Evolutionary conservation across 1,140 invertebrate species (phyloP), one percentile per base, ranked within the genome.

Genomic region (Neodiprion pinetum): DNA sequence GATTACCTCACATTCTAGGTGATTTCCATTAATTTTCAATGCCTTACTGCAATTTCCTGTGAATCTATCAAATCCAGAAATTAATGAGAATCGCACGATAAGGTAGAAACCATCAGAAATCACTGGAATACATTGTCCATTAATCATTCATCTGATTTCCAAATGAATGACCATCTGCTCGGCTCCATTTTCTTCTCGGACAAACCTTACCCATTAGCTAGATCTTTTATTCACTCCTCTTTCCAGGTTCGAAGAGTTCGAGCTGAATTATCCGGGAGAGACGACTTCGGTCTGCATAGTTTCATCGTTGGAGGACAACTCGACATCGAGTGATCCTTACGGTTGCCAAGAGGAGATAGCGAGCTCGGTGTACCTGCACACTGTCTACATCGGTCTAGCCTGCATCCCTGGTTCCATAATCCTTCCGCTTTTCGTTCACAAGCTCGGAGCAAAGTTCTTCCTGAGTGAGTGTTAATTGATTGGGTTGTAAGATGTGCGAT

Each of bases 401-500:
- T 94, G 93, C 77, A 92, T 94, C 50, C 93, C 93, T 0, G 93
- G 93, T 0, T 93, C 93, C 61, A 88, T 94, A 66, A 93, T 92
- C 88, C 83, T 94, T 72, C 93, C 93, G 0, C 87, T 94, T 3
- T 94, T 93, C 79, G 92, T 94, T 2, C 93, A 94, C 82, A 90
- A 91, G 79, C 87, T 94, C 12, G 93, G 93, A 9, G 91, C 93
- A 9, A 94, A 94, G 83, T 94, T 94, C 84, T 94, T 94, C 86
- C 86, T 94, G 61, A 92, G 93, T 94, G 84, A 91, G 89, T 90
- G 71, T 68, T 69, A 70, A 72, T 40, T 61, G 1, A 47, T 12
- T 23, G 5, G 71, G 2, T 47, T 71, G 47, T 48, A 67, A 72
- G 28, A 17, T 61, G 7, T 23, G 53, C 73, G 12, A 68, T 74